phyloP scores from a whole-genome alignment of 2,797 vertebrate genomes.

The Bucorvus abyssinicus region DNA sequence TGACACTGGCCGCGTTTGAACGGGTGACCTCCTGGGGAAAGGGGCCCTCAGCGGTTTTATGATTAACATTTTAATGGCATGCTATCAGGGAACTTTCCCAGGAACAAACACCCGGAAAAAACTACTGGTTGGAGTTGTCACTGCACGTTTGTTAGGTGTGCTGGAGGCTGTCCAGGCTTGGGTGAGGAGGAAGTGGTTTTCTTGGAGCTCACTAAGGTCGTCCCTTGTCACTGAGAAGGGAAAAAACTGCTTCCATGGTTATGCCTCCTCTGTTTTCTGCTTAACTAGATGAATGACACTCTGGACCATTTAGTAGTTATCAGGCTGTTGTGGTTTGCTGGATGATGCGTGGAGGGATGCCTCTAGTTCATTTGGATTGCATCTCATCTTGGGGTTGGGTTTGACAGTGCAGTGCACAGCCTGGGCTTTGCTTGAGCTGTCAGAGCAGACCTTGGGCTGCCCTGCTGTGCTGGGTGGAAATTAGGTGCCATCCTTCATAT shows the following conservation, averaged over 20 bases:
- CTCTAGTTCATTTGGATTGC: not conserved
- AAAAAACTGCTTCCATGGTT: not conserved
- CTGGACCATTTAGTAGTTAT: not conserved
- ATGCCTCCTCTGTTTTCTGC: not conserved
- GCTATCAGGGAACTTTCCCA: not conserved
- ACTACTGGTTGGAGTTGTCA: not conserved
- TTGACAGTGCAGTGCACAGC: not conserved
- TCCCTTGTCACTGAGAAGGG: not conserved
- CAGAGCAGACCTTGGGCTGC: not conserved
- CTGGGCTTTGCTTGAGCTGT: not conserved
- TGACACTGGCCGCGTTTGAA: not conserved
- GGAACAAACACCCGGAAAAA: not conserved
- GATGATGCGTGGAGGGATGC: not conserved
- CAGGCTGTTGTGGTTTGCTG: not conserved
- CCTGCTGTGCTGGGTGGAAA: not conserved
- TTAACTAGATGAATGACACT: not conserved
- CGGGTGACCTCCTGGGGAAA: not conserved
- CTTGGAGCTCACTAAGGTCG: not conserved
- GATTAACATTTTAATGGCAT: conserved; percentile 22
- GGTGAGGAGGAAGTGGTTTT: not conserved
- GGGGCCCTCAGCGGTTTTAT: not conserved
- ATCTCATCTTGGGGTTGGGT: not conserved
- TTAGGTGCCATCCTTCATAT: not conserved
- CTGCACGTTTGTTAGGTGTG: not conserved
- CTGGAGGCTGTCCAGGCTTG: not conserved